Percentiles rank a stretch among this genome's conserved stretches.
Conservation (phyloP, 2,797 vertebrate species). For the Poeciliopsis presidionis region DNA sequence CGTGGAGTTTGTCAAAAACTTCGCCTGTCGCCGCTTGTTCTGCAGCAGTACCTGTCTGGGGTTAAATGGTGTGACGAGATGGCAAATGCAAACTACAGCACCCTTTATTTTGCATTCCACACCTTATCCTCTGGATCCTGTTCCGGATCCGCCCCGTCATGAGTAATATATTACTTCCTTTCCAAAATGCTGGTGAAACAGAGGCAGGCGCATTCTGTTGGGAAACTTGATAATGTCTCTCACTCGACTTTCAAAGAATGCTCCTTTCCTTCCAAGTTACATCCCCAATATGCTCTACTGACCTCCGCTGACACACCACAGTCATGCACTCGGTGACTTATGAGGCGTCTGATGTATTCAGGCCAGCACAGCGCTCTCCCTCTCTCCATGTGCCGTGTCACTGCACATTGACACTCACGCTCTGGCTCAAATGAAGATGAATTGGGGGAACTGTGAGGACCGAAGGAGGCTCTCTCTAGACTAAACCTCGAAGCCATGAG, state of each 20-base stretch:
- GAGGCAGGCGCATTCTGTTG: conserved; percentile 26
- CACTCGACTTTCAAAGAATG: conserved; percentile 20
- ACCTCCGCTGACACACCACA: conserved; percentile 23
- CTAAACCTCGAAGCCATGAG: conserved; percentile 46
- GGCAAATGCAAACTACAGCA: conserved; percentile 35
- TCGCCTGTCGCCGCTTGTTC: no score
- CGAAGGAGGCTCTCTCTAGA: conserved; percentile 40
- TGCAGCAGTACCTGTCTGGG: conserved; percentile 25
- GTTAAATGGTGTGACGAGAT: conserved; percentile 43
- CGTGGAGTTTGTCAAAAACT: not conserved
- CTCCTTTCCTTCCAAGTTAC: conserved; percentile 21
- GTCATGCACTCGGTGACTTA: conserved; percentile 39
- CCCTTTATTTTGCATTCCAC: conserved; percentile 55
- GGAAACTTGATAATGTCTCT: conserved; percentile 24
- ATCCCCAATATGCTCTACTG: conserved; percentile 19
- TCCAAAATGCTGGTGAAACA: conserved; percentile 38
- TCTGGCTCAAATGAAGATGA: conserved; percentile 50
- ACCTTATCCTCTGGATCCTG: conserved; percentile 61
- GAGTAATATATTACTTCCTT: conserved; percentile 64
- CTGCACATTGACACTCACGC: conserved; percentile 42
- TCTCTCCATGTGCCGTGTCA: conserved; percentile 32
- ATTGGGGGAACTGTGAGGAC: conserved; percentile 33
- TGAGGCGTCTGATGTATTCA: conserved; percentile 41
- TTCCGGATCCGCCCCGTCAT: conserved; percentile 55
- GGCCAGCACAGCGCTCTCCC: conserved; percentile 17